Percentiles rank a stretch among this genome's conserved stretches.
Conservation (phyloP, 2,113 vertebrate genomes). For the Noctilio leporinus region DNA sequence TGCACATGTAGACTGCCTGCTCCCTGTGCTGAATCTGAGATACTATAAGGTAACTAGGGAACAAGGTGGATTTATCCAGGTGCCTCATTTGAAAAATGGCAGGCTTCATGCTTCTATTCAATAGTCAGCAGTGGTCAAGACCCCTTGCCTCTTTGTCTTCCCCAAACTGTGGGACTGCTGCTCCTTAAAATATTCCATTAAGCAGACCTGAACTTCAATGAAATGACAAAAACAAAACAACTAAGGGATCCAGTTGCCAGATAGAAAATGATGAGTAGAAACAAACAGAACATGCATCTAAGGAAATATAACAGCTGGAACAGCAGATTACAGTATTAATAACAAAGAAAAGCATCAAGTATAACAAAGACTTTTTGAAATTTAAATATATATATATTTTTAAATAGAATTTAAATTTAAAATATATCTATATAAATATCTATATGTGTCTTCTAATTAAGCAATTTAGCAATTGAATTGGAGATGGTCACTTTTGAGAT, state of each 20-base stretch:
- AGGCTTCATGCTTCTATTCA: background rate
- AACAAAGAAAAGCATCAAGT: background rate
- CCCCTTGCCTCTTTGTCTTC: background rate
- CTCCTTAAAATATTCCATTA: background rate
- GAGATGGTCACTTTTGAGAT: background rate
- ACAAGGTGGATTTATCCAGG: background rate
- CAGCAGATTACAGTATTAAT: background rate
- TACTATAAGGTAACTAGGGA: background rate
- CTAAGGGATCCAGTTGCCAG: background rate
- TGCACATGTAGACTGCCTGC: background rate
- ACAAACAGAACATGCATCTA: background rate
- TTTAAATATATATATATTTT: background rate
- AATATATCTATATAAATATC: background rate
- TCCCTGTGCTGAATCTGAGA: background rate
- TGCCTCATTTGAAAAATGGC: background rate
- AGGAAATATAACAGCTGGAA: background rate
- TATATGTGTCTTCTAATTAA: background rate
- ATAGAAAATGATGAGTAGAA: background rate
- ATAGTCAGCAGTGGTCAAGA: background rate
- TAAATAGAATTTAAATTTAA: background rate
- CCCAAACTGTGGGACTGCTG: background rate
- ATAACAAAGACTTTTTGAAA: background rate
- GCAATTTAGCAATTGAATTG: background rate
- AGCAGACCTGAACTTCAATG: background rate
- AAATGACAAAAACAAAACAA: background rate